phyloP scores from a whole-genome alignment of 2,888 invertebrate species.

The Didymodactylos carnosus region DNA sequence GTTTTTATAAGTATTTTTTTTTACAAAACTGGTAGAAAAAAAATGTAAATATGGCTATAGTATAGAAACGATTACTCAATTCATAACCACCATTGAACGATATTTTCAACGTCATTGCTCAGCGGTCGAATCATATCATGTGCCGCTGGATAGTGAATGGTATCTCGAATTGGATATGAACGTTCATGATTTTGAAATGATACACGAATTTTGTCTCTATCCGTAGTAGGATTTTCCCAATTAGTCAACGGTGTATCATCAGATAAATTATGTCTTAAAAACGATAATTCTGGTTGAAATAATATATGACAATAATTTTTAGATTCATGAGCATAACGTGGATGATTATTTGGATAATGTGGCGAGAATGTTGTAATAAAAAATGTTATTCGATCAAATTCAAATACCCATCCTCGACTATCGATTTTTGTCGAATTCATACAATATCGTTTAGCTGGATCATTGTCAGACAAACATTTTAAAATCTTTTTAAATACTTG shows the following conservation, averaged over 20 bases:
- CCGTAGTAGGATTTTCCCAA: conserved; percentile 22
- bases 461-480: conserved; percentile 19
- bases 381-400: conserved; percentile 23
- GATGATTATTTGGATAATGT: conserved; percentile 22
- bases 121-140: conserved; percentile 8
- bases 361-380: conserved; percentile 28
- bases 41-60: background rate
- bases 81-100: background rate
- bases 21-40: no score
- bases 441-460: conserved; percentile 19
- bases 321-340: conserved; percentile 20
- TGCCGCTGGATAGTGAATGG: conserved; percentile 21
- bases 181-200: conserved; percentile 23
- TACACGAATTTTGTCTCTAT: conserved; percentile 23
- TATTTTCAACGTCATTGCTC: background rate
- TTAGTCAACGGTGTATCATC: conserved; percentile 22
- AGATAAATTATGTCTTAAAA: conserved; percentile 24
- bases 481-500: conserved; percentile 20
- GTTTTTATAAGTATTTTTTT: no score
- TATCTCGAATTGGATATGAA: conserved; percentile 20
- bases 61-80: background rate
- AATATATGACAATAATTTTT: conserved; percentile 22
- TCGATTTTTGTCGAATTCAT: conserved; percentile 20
- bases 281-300: conserved; percentile 27
- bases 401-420: conserved; percentile 21